Evolutionary conservation across 2,797 vertebrate genomes (phyloP).

Genomic region (Enoplosus armatus): DNA sequence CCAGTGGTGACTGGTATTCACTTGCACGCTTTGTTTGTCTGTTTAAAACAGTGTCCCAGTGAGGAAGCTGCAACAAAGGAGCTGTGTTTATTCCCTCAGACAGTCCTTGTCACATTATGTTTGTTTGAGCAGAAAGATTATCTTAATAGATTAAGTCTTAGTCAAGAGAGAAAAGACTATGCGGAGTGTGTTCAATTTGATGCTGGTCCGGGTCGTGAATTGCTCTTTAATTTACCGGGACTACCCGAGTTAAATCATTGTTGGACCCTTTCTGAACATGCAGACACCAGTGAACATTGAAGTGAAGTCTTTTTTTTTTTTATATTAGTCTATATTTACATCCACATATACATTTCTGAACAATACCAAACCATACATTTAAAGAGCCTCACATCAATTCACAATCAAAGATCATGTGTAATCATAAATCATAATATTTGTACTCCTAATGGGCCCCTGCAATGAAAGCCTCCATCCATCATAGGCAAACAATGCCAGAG

Average conservation of each 20-base stretch:
- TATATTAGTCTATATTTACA: neutral
- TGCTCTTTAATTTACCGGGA: constrained; percentile 25
- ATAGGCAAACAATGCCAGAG: constrained; percentile 76
- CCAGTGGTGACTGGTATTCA: constrained; percentile 72
- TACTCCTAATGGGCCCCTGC: constrained; percentile 71
- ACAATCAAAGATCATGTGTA: constrained; percentile 56
- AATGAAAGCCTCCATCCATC: constrained; percentile 75
- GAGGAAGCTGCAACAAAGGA: constrained; percentile 72
- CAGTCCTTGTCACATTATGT: constrained; percentile 73
- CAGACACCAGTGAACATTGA: neutral
- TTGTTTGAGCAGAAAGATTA: constrained; percentile 69
- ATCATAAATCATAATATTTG: constrained; percentile 79
- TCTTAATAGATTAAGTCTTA: constrained; percentile 73
- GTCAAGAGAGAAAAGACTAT: constrained; percentile 46
- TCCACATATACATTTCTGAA: constrained; percentile 1
- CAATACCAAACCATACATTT: constrained; percentile 11
- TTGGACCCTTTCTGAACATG: neutral
- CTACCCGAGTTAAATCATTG: neutral
- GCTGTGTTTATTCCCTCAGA: constrained; percentile 74
- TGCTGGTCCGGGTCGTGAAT: constrained; percentile 11
- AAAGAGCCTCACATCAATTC: constrained; percentile 39
- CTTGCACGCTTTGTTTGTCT: constrained; percentile 72
- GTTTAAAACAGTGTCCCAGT: constrained; percentile 70
- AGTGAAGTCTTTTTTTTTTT: neutral
- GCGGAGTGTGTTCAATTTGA: constrained; percentile 42